Evolutionary conservation across 2,113 vertebrate genomes (phyloP).

Genomic region (Bettongia penicillata): DNA sequence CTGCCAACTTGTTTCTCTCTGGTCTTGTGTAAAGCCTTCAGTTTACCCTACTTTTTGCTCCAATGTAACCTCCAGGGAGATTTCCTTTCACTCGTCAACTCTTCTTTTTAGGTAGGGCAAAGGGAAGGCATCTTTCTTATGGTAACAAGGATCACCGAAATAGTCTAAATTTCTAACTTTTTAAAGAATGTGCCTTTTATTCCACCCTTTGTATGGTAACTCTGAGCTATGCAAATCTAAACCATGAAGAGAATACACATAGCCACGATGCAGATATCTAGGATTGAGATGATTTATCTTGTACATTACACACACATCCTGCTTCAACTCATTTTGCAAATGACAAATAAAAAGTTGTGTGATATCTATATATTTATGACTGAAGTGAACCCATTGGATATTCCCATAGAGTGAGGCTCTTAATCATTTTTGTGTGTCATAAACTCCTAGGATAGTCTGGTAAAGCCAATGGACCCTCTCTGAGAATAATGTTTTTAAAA

Average conservation of each 20-base stretch:
- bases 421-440: background rate
- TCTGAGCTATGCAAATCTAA: conserved; percentile 77
- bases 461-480: background rate
- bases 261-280: background rate
- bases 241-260: conserved; percentile 53
- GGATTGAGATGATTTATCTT: background rate
- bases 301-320: background rate
- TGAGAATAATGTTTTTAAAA: background rate
- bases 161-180: conserved; percentile 61
- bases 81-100: conserved; percentile 21
- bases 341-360: conserved; percentile 31
- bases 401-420: background rate
- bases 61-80: background rate
- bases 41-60: conserved; percentile 3
- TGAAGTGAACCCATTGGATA: background rate
- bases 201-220: conserved; percentile 56
- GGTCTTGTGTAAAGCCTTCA: background rate
- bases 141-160: conserved; percentile 56
- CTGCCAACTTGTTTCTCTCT: conserved; percentile 11
- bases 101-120: conserved; percentile 21
- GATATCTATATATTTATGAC: background rate
- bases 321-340: background rate
- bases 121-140: conserved; percentile 23
- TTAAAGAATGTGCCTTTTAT: conserved; percentile 70
- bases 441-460: background rate